Conservation (phyloP, 2,888 invertebrate genomes). For the Papilio protenor region DNA sequence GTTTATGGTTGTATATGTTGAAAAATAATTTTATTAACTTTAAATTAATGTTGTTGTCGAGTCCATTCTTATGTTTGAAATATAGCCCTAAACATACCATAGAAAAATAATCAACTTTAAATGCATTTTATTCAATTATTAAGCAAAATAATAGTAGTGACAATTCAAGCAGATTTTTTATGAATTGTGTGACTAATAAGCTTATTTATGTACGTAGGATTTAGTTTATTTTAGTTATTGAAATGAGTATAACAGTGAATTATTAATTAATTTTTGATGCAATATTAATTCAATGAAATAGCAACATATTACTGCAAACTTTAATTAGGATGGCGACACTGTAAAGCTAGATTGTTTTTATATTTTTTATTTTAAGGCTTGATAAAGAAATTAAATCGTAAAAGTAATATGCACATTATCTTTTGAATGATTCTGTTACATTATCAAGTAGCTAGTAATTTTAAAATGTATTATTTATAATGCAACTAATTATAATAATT, state of each 20-base stretch:
- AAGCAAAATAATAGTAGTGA: background rate
- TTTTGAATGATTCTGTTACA: background rate
- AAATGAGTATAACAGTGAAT: background rate
- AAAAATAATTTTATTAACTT: too few species aligned
- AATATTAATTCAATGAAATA: background rate
- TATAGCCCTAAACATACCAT: background rate
- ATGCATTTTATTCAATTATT: background rate
- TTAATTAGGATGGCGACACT: background rate
- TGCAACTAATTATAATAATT: conserved; percentile 1
- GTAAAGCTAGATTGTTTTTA: background rate
- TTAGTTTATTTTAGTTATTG: background rate
- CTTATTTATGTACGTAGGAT: background rate
- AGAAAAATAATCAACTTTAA: background rate
- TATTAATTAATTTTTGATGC: background rate
- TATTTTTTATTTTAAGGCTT: background rate
- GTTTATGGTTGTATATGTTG: background rate
- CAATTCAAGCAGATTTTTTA: background rate
- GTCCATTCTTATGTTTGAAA: background rate
- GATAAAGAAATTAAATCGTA: background rate
- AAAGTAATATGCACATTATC: background rate
- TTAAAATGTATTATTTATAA: background rate
- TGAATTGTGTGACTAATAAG: background rate
- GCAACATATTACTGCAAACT: background rate
- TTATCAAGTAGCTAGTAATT: background rate
- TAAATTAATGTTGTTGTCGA: background rate